A percentile compares a stretch with the other conserved stretches of the same genome.
phyloP scores from a whole-genome alignment of 92 coral and sea anemone genomes.

The Umimayanthus kanabou region DNA sequence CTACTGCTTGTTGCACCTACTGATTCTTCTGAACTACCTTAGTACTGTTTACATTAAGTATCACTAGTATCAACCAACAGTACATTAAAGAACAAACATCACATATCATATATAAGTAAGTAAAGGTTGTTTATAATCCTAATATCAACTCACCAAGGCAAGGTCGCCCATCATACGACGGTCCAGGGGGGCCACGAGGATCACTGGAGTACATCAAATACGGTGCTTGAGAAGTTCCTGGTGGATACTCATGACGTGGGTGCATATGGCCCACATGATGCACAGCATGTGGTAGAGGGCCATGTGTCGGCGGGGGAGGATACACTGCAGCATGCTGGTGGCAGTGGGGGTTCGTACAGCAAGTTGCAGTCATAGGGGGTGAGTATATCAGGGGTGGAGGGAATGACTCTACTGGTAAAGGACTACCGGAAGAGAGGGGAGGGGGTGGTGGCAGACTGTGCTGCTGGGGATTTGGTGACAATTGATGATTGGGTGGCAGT shows the following conservation, averaged over 20 bases:
- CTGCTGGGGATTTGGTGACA: constrained; percentile 58
- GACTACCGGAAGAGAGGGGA: constrained; percentile 54
- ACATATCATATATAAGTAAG: too few species aligned
- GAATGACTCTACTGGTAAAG: constrained; percentile 61
- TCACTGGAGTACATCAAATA: constrained; percentile 79
- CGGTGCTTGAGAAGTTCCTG: constrained; percentile 56
- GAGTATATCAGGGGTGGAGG: constrained; percentile 86
- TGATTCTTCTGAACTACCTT: too few species aligned
- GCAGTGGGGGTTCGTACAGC: constrained; percentile 76
- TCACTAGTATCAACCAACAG: too few species aligned
- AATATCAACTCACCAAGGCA: constrained; percentile 59
- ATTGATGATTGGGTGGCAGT: constrained; percentile 46
- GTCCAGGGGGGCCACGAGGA: constrained; percentile 48
- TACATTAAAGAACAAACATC: too few species aligned
- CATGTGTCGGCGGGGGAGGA: constrained; percentile 61
- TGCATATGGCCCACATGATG: constrained; percentile 66
- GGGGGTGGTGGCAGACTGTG: constrained; percentile 60
- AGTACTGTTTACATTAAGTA: too few species aligned
- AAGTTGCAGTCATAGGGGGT: constrained; percentile 65
- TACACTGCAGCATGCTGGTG: constrained; percentile 64
- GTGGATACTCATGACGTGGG: constrained; percentile 62
- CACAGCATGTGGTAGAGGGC: constrained; percentile 62
- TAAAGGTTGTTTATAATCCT: background rate
- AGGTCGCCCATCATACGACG: constrained; percentile 59
- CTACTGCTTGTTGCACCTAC: too few species aligned